Conservation (phyloP, 2,113 vertebrate species). For the Romanogobio albipinnatus region DNA sequence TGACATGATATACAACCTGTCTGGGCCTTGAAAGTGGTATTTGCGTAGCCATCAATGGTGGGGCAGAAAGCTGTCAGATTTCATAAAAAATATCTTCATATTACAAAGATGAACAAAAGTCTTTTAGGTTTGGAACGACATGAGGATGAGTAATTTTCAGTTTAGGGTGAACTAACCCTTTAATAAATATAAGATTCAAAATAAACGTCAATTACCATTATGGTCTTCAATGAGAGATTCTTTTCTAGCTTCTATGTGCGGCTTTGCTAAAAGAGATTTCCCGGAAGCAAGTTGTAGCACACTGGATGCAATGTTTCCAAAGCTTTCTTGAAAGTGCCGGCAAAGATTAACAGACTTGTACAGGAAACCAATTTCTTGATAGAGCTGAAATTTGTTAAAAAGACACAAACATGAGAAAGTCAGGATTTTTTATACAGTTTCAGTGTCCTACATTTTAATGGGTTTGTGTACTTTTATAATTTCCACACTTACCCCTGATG, state of each 20-base stretch:
- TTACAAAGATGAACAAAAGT: too few species aligned
- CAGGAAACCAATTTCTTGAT: constrained; percentile 23
- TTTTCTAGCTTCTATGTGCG: not conserved
- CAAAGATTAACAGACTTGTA: not conserved
- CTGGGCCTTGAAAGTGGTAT: too few species aligned
- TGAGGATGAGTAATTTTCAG: too few species aligned
- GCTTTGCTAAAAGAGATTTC: constrained; percentile 6
- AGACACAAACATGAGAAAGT: not conserved
- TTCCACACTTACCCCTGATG: constrained; percentile 20
- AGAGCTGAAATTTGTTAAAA: not conserved
- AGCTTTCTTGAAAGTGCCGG: not conserved
- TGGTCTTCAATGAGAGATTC: constrained; percentile 11
- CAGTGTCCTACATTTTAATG: too few species aligned
- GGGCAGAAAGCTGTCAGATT: too few species aligned
- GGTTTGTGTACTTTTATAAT: not conserved
- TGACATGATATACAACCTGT: too few species aligned
- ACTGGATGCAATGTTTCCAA: constrained; percentile 9
- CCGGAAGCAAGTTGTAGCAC: not conserved
- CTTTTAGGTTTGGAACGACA: too few species aligned
- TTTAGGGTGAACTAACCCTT: too few species aligned
- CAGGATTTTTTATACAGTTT: too few species aligned
- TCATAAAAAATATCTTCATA: too few species aligned
- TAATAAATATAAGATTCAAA: too few species aligned
- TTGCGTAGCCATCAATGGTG: too few species aligned
- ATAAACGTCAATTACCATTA: not conserved